A percentile compares a stretch with the other conserved stretches of the same genome.
Conservation (phyloP, 2,888 invertebrate species). For the Campaea margaritaria region DNA sequence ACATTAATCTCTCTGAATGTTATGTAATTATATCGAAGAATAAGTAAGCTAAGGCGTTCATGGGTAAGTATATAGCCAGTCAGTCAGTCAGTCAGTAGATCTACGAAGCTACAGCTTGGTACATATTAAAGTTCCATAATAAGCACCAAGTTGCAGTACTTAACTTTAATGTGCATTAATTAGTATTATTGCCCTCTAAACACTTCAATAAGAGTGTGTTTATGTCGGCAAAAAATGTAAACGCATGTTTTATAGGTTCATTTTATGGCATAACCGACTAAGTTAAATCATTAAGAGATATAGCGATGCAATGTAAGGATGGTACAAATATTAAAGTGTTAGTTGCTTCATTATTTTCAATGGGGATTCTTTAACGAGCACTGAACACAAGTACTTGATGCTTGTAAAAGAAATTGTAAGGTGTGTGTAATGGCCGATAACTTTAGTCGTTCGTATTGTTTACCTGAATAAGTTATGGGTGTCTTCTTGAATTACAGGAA, state of each 20-base stretch:
- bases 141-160: constrained; percentile 28
- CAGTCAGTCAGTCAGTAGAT: no score
- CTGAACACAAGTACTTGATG: constrained; percentile 3
- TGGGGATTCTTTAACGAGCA: constrained; percentile 8
- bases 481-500: no score
- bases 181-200: constrained; percentile 38
- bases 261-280: constrained; percentile 27
- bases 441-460: no score
- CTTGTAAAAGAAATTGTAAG: constrained; percentile 10
- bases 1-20: no score
- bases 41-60: no score
- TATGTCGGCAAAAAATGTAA: constrained; percentile 39
- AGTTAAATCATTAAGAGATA: constrained; percentile 21
- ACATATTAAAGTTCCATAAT: constrained; percentile 5
- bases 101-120: no score
- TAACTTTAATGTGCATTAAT: constrained; percentile 41
- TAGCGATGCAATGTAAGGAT: background rate
- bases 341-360: constrained; percentile 31
- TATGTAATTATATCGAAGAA: no score
- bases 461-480: no score
- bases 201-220: constrained; percentile 38
- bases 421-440: background rate
- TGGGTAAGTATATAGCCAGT: no score
- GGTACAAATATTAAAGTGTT: constrained; percentile 7
- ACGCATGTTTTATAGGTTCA: constrained; percentile 28